Evolutionary conservation across 2,797 vertebrate genomes (phyloP).

Genomic region (Coregonus ussuriensis): DNA sequence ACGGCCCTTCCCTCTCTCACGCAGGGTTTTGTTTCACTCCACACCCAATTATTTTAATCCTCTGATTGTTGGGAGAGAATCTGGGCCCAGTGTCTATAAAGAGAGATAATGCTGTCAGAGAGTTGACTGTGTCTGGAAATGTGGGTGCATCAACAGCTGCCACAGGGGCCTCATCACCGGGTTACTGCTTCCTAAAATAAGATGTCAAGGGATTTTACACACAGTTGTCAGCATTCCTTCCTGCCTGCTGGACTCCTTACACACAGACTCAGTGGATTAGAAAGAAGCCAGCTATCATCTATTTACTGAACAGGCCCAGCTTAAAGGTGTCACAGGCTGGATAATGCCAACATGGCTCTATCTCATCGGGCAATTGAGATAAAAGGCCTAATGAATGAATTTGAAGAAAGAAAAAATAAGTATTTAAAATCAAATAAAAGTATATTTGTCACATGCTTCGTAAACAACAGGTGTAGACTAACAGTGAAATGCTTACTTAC

Average conservation of each 20-base stretch:
- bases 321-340: slow-evolving; percentile 33
- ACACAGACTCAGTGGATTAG: background rate
- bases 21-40: slow-evolving; percentile 74
- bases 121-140: slow-evolving; percentile 62
- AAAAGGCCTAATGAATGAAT: slow-evolving; percentile 4
- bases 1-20: slow-evolving; percentile 56
- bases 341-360: slow-evolving; percentile 4
- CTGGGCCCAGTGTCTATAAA: slow-evolving; percentile 59
- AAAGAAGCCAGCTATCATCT: slow-evolving; percentile 51
- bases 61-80: slow-evolving; percentile 79
- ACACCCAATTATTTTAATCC: slow-evolving; percentile 83
- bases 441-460: too few relatives aligned
- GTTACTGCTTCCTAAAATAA: slow-evolving; percentile 70
- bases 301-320: slow-evolving; percentile 44
- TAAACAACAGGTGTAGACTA: too few relatives aligned
- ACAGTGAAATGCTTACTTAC: too few relatives aligned
- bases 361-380: background rate
- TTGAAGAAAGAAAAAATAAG: background rate
- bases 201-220: slow-evolving; percentile 73
- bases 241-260: slow-evolving; percentile 53
- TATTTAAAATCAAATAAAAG: background rate
- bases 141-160: slow-evolving; percentile 57
- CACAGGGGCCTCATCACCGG: slow-evolving; percentile 56
- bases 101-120: slow-evolving; percentile 71
- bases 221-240: slow-evolving; percentile 70